phyloP scores from a whole-genome alignment of 2,888 invertebrate genomes.

The Hydroisotoma schaefferi region DNA sequence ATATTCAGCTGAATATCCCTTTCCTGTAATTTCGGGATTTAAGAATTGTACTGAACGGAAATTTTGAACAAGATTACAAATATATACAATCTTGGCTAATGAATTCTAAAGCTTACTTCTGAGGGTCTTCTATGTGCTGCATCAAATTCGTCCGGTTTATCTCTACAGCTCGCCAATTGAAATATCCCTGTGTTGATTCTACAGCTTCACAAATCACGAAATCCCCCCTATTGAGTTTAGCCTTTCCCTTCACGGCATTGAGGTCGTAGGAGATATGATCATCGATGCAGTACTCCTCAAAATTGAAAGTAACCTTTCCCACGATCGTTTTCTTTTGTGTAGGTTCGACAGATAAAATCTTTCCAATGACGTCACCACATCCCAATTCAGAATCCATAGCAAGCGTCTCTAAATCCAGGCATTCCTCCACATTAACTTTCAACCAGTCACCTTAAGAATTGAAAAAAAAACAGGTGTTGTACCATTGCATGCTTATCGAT shows the following conservation, averaged over 20 bases:
- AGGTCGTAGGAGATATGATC: slow-evolving; percentile 61
- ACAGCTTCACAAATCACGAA: slow-evolving; percentile 55
- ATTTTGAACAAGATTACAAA: too few relatives aligned
- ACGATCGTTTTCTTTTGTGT: slow-evolving; percentile 49
- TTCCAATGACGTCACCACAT: slow-evolving; percentile 12
- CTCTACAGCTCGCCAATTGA: slow-evolving; percentile 61
- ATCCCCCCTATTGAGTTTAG: slow-evolving; percentile 60
- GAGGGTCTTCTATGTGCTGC: slow-evolving; percentile 20
- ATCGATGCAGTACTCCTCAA: slow-evolving; percentile 59
- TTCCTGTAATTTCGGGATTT: too few relatives aligned
- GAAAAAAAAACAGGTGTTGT: too few relatives aligned
- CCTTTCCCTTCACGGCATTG: slow-evolving; percentile 57
- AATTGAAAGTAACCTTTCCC: slow-evolving; percentile 51
- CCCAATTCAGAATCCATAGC: slow-evolving; percentile 1
- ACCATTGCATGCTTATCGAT: too few relatives aligned
- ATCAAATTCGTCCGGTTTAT: slow-evolving; percentile 50
- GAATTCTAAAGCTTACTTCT: slow-evolving; percentile 1
- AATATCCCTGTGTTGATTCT: slow-evolving; percentile 59
- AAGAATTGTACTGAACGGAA: too few relatives aligned
- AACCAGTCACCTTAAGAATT: slow-evolving; percentile 45
- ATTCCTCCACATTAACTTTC: slow-evolving; percentile 28
- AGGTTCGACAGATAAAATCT: slow-evolving; percentile 26
- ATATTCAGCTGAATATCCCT: not conserved
- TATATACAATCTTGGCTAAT: too few relatives aligned
- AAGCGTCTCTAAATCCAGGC: slow-evolving; percentile 9